Evolutionary conservation across 2,888 invertebrate species (phyloP).

Genomic region (Sesia apiformis): DNA sequence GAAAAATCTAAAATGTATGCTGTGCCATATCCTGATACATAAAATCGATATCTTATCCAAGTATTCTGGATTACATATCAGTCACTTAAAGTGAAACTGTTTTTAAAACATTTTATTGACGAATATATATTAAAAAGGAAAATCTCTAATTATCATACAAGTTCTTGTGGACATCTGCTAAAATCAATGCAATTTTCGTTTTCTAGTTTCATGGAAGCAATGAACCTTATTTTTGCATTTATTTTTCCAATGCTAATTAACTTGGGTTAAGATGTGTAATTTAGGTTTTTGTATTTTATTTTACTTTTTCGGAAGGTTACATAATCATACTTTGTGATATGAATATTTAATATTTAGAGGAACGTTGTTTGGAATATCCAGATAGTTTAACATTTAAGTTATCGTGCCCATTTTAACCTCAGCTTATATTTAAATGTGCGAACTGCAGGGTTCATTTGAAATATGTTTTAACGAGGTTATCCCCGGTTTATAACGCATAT

Average conservation of each 20-base stretch:
- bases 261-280: conserved; percentile 39
- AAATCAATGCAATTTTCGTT: neutral
- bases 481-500: conserved; percentile 32
- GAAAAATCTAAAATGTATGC: conserved; percentile 11
- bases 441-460: conserved; percentile 21
- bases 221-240: conserved; percentile 45
- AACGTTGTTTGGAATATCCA: conserved; percentile 42
- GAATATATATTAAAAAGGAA: conserved; percentile 40
- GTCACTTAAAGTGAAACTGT: conserved; percentile 34
- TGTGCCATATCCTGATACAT: conserved; percentile 42
- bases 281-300: conserved; percentile 33
- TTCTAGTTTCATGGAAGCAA: neutral
- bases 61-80: conserved; percentile 33
- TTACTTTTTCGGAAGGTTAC: conserved; percentile 50
- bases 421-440: conserved; percentile 3
- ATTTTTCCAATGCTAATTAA: conserved; percentile 46
- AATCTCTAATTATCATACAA: neutral
- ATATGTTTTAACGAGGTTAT: conserved; percentile 19
- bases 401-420: neutral
- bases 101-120: conserved; percentile 25
- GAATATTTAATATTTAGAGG: conserved; percentile 44
- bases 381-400: conserved; percentile 27
- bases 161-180: neutral
- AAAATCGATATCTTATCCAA: conserved; percentile 5
- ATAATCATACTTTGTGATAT: conserved; percentile 68